Conservation (phyloP, 2,113 vertebrate genomes). For the Cebus imitator region DNA sequence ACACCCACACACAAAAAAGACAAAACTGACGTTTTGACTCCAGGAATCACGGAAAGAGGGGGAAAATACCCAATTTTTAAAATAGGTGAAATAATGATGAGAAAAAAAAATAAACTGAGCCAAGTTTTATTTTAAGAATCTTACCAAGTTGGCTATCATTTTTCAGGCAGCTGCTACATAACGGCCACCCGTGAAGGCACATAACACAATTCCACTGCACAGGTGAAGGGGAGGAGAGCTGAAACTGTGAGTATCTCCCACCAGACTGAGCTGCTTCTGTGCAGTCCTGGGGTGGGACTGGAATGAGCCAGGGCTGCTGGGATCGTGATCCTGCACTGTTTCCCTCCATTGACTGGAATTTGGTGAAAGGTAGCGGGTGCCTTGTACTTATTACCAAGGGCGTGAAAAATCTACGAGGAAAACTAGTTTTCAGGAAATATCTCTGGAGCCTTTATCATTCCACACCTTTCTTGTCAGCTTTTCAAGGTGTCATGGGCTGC, state of each 20-base stretch:
- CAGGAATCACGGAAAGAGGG: background rate
- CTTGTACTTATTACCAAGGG: background rate
- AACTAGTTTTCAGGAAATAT: background rate
- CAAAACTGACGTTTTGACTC: background rate
- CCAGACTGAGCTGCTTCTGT: fast-evolving
- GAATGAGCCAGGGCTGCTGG: fast-evolving
- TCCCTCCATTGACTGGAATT: background rate
- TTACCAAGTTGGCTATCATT: too few relatives aligned
- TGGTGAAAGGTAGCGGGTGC: background rate
- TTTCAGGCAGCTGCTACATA: background rate
- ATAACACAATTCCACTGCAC: fast-evolving
- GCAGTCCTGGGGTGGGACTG: background rate
- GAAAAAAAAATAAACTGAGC: background rate
- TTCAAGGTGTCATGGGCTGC: constrained; percentile 29
- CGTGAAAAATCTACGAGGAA: background rate
- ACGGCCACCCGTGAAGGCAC: background rate
- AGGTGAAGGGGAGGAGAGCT: fast-evolving
- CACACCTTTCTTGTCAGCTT: constrained; percentile 6
- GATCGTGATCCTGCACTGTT: background rate
- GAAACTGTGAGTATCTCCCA: fast-evolving
- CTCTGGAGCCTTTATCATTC: background rate
- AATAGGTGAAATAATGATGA: background rate
- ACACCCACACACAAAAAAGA: background rate
- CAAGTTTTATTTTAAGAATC: background rate
- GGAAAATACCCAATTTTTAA: background rate